A percentile compares a stretch with the other conserved stretches of the same genome.
Evolutionary conservation across 2,888 invertebrate genomes (phyloP).

Genomic region (Dorcus hopei): DNA sequence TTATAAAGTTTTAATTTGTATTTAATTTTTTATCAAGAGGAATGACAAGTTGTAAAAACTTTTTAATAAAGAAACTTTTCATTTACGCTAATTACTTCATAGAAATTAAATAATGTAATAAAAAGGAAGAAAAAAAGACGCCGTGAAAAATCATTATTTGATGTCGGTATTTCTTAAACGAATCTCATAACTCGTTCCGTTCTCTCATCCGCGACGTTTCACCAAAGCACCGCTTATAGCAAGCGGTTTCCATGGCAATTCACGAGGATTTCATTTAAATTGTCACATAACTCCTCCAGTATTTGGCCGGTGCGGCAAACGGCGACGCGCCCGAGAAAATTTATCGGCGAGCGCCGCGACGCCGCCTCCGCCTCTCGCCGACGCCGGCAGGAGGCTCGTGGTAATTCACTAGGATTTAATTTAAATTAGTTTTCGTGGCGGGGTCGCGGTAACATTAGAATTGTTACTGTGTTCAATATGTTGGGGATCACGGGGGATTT

Average conservation of each 20-base stretch:
- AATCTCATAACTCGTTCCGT: slow-evolving; percentile 23
- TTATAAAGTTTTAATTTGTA: too few relatives aligned
- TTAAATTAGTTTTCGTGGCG: slow-evolving; percentile 65
- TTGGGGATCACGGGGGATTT: slow-evolving; percentile 27
- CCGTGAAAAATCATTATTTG: slow-evolving; percentile 21
- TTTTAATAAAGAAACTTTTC: too few relatives aligned
- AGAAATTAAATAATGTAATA: too few relatives aligned
- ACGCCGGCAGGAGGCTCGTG: slow-evolving; percentile 38
- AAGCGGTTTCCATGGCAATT: slow-evolving; percentile 49
- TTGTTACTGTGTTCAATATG: slow-evolving; percentile 42
- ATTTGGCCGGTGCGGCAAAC: slow-evolving; percentile 31
- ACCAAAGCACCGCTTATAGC: slow-evolving; percentile 37
- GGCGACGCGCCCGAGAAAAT: slow-evolving; percentile 19
- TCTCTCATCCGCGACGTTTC: slow-evolving; percentile 26
- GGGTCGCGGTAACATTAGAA: slow-evolving; percentile 42
- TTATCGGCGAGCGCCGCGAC: slow-evolving; percentile 6
- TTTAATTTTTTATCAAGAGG: too few relatives aligned
- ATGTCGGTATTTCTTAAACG: slow-evolving; percentile 22
- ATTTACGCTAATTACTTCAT: too few relatives aligned
- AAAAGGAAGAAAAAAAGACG: too few relatives aligned
- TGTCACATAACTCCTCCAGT: slow-evolving; percentile 37
- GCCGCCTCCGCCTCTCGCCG: slow-evolving; percentile 25
- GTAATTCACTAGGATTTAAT: slow-evolving; percentile 75
- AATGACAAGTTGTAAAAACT: too few relatives aligned
- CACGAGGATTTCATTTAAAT: slow-evolving; percentile 49